Percentiles rank a stretch among this genome's conserved stretches.
phyloP scores from a whole-genome alignment of 1,140 invertebrate genomes.

The Telenomus remus region DNA sequence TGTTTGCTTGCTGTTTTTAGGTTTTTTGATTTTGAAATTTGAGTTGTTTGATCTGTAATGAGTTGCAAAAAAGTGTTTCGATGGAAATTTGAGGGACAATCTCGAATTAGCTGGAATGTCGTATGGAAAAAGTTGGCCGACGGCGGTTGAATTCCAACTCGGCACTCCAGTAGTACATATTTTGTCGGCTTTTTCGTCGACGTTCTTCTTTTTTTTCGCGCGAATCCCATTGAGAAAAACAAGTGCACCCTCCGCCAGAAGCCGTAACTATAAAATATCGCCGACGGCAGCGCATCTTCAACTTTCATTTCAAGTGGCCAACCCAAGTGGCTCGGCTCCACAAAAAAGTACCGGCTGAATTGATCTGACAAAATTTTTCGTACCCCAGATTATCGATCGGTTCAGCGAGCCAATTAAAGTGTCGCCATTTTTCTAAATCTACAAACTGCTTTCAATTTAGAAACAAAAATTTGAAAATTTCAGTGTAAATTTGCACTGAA shows the following conservation, averaged over 20 bases:
- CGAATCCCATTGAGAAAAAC: conserved; percentile 1
- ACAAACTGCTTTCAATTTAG: not conserved
- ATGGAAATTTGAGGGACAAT: too few species aligned
- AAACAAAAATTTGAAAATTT: too few species aligned
- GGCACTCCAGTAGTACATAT: conserved; percentile 12
- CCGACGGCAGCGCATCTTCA: conserved; percentile 60
- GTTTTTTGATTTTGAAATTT: too few species aligned
- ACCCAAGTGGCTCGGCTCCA: conserved; percentile 27
- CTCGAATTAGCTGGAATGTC: too few species aligned
- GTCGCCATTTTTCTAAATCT: not conserved
- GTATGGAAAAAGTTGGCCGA: too few species aligned
- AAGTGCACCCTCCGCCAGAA: conserved; percentile 21
- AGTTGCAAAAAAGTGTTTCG: too few species aligned
- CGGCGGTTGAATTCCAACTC: not conserved
- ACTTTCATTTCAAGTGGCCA: conserved; percentile 47
- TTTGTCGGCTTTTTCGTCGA: conserved; percentile 4
- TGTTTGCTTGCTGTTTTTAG: too few species aligned
- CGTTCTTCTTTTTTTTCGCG: too few species aligned
- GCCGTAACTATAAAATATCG: conserved; percentile 67
- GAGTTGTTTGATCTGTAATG: too few species aligned
- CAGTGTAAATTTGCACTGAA: too few species aligned
- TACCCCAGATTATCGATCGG: too few species aligned
- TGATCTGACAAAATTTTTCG: conserved; percentile 8
- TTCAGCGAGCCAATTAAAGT: conserved; percentile 1
- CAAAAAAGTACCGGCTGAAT: conserved; percentile 10